Evolutionary conservation across 2,888 invertebrate species (phyloP), one percentile per base, ranked within the genome.

Genomic region (Galerucella pusilla): DNA sequence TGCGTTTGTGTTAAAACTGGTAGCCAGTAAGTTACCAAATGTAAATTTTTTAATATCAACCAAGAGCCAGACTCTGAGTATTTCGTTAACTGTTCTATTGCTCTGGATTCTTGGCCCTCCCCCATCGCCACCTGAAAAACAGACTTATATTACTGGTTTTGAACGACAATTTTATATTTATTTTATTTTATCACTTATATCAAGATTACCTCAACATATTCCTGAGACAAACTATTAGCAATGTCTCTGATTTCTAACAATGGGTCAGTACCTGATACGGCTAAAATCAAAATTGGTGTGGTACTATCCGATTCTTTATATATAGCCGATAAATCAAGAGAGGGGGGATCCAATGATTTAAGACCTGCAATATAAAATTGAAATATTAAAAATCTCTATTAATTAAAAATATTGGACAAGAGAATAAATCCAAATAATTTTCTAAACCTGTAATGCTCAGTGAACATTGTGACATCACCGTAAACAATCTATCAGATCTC

Each of bases 251-350:
- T 89, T 86, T 97, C 96, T 28, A 92, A 91, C 0, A 97, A 94
- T 25, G 97, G 98, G 90, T 99, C 98, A 54, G 94, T 94, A 45
- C 98, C 98, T 35, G 96, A 93, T 70, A 96, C 94, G 59, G 95
- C 93, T 68, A 98, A 91, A 81, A 99, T 90, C 65, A 99, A 88
- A 71, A 96, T 92, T 0, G 98, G 96, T 81, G 94, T 93, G 0
- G 85, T 83, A 1, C 89, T 84, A 4, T 85, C 80, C 0, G 91
- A 90, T 83, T 93, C 93, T 65, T 89, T 87, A 49, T 90, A 88
- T 35, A 92, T 87, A 77, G 90, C 89, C 69, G 83, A 79, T 25
- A 88, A 78, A 75, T 86, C 85, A n/a, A 86, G 68, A 5, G 86
- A 82, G 20, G 84, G 83, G 5, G 87, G 85, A 77, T 87, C 86